Percentiles rank a stretch among this genome's conserved stretches.
Evolutionary conservation across 1,140 invertebrate species (phyloP).

Genomic region (Drosophila miranda): DNA sequence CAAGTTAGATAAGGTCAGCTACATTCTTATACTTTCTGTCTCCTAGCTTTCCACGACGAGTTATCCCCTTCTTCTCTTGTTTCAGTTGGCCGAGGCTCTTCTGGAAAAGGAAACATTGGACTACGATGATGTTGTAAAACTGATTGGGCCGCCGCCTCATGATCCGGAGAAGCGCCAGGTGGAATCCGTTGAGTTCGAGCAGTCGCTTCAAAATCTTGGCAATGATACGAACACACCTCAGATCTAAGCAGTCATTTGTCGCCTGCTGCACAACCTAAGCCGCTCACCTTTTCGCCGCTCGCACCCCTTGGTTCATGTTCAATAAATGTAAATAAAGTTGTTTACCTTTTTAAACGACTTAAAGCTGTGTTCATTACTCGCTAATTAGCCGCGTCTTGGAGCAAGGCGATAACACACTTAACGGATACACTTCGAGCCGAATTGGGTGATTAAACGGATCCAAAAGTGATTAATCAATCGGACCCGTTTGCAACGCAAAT

Average conservation of each 20-base stretch:
- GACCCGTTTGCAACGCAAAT: too few relatives aligned
- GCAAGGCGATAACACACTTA: conserved; percentile 5
- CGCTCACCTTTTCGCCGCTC: conserved; percentile 9
- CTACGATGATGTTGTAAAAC: conserved; percentile 93
- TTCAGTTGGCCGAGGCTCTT: conserved; percentile 93
- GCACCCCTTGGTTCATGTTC: conserved; percentile 45
- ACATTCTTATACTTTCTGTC: conserved; percentile 8
- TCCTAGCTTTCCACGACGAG: neutral
- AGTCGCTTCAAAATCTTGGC: conserved; percentile 83
- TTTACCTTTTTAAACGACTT: conserved; percentile 64
- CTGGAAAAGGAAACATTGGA: conserved; percentile 95
- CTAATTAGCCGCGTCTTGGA: conserved; percentile 9
- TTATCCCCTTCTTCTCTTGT: conserved; percentile 57
- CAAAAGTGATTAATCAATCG: too few relatives aligned
- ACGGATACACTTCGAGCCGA: too few relatives aligned
- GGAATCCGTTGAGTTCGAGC: conserved; percentile 91
- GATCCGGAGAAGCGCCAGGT: conserved; percentile 89
- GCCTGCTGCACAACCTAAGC: conserved; percentile 11
- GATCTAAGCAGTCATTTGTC: conserved; percentile 22
- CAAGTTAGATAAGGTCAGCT: conserved; percentile 87
- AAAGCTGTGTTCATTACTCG: conserved; percentile 22
- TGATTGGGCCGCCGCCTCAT: conserved; percentile 95
- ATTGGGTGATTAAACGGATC: too few relatives aligned
- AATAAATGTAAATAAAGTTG: conserved; percentile 77
- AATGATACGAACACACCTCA: conserved; percentile 36